A percentile compares a stretch with the other conserved stretches of the same genome.
Evolutionary conservation across 2,113 vertebrate species (phyloP).

Genomic region (Crotophaga sulcirostris): DNA sequence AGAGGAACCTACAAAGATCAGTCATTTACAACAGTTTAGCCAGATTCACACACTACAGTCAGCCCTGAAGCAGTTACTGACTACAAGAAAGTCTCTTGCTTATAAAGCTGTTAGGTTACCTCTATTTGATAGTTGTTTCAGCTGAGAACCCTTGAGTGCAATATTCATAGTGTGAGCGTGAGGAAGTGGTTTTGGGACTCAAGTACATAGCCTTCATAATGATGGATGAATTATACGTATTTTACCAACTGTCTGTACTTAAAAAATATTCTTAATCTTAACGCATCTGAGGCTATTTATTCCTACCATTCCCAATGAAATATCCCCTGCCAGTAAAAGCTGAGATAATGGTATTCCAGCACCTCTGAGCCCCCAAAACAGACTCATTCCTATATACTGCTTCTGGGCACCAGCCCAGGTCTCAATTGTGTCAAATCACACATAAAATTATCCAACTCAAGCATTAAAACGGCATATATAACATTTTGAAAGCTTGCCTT

Average conservation of each 20-base stretch:
- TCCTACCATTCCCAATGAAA: background rate
- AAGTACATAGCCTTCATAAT: background rate
- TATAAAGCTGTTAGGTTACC: background rate
- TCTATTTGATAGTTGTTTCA: background rate
- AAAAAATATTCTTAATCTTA: background rate
- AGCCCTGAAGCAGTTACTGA: background rate
- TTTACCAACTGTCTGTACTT: background rate
- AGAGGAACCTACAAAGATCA: background rate
- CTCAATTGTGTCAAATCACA: background rate
- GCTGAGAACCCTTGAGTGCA: background rate
- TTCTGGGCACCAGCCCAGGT: background rate
- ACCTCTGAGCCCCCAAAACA: background rate
- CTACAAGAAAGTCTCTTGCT: background rate
- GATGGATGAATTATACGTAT: background rate
- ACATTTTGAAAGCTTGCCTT: constrained; percentile 1
- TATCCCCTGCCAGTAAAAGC: background rate
- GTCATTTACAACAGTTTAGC: background rate
- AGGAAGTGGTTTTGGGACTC: background rate
- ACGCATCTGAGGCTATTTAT: background rate
- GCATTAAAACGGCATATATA: background rate
- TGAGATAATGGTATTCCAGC: background rate
- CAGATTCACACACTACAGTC: background rate
- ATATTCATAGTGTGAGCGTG: background rate
- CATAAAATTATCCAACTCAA: background rate
- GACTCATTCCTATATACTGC: background rate